phyloP scores from a whole-genome alignment of 2,113 vertebrate species.

The Megaceryle maxima region DNA sequence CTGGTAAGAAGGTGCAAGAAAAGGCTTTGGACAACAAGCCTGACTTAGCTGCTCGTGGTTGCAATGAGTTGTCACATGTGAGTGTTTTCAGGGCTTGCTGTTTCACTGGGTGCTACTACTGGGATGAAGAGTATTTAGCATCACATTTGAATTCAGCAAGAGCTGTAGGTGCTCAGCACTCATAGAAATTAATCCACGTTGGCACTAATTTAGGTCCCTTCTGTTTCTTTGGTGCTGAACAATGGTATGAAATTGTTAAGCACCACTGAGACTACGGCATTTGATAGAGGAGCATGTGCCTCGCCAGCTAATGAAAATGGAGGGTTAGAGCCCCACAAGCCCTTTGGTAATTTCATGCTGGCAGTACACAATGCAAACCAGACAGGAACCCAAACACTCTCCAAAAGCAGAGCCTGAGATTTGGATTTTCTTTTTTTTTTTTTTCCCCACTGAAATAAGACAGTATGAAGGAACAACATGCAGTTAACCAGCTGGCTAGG shows the following conservation, averaged over 20 bases:
- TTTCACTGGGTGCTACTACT: neutral
- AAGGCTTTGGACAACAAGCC: neutral
- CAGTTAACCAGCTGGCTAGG: neutral
- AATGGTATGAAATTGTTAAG: slow-evolving; percentile 39
- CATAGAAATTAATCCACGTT: slow-evolving; percentile 33
- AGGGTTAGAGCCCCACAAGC: slow-evolving; percentile 13
- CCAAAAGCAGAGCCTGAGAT: neutral
- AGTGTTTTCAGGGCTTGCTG: neutral
- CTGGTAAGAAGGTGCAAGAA: neutral
- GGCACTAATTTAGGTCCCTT: slow-evolving; percentile 42
- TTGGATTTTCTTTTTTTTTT: neutral
- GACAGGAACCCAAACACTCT: neutral
- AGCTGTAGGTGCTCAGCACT: neutral
- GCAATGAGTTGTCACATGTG: neutral
- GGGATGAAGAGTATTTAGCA: neutral
- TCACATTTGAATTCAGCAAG: slow-evolving; percentile 7
- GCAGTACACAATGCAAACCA: neutral
- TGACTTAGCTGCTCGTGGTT: neutral
- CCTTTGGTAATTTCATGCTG: slow-evolving; percentile 36
- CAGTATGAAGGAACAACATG: neutral
- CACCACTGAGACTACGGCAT: neutral
- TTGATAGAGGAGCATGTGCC: neutral
- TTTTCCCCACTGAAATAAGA: neutral
- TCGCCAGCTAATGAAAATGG: neutral
- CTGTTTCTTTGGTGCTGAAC: slow-evolving; percentile 49